These are phyloP conservation scores for Rhipidura dahli DNA, from an alignment of 2,113 vertebrate species.

Conservation along the genomic window DNA sequence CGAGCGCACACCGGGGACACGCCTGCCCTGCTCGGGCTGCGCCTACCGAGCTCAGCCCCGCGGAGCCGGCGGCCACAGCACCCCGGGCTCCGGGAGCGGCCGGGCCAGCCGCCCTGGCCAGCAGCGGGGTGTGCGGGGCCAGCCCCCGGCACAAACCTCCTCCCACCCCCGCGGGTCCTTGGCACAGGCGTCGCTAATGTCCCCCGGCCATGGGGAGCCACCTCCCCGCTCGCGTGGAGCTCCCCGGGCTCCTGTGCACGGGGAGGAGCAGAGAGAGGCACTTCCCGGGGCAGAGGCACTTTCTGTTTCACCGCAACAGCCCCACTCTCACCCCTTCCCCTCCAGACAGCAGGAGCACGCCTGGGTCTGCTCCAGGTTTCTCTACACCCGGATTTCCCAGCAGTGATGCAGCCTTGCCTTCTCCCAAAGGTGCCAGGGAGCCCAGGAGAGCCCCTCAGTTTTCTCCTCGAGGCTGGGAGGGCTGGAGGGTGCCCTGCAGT, in stretches of 20 bases:
- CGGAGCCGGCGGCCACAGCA: background rate
- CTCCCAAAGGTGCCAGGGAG: background rate
- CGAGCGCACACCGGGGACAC: rapidly evolving
- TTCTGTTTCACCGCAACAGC: background rate
- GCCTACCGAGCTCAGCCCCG: rapidly evolving
- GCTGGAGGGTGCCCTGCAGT: background rate
- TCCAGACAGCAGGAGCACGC: rapidly evolving
- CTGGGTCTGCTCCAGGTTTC: background rate
- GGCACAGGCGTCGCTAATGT: background rate
- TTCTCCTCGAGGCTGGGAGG: background rate
- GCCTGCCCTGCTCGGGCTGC: rapidly evolving
- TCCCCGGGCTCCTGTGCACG: rapidly evolving
- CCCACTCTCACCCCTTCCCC: background rate
- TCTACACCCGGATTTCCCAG: rapidly evolving
- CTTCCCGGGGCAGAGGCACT: background rate
- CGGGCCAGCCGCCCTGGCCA: background rate
- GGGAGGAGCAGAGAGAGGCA: background rate
- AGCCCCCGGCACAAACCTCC: background rate
- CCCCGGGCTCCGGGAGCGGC: background rate
- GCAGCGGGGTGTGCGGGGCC: background rate
- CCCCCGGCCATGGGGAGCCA: background rate
- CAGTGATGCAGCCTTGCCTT: background rate
- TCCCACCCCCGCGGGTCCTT: background rate
- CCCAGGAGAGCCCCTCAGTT: rapidly evolving
- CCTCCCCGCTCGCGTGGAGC: background rate